phyloP scores from a whole-genome alignment of 1,140 invertebrate genomes.

The Lepidostoma basale region DNA sequence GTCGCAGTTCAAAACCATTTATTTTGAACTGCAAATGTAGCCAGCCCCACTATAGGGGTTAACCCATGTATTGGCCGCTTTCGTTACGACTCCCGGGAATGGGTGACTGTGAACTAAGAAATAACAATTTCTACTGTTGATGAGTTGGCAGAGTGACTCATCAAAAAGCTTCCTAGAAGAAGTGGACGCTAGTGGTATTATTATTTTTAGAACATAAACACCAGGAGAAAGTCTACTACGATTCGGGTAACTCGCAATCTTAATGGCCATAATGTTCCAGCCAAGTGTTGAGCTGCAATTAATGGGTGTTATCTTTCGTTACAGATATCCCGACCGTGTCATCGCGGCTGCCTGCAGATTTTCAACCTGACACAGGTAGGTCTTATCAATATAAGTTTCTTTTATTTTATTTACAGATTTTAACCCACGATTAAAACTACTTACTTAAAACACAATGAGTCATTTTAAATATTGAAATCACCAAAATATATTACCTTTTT shows the following conservation, averaged over 20 bases:
- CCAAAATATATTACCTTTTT: no score
- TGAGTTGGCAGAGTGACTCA: constrained; percentile 2
- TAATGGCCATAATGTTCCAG: constrained; percentile 2
- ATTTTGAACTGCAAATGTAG: no score
- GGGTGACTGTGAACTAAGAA: no score
- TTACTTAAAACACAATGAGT: no score
- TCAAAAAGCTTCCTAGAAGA: constrained; percentile 1
- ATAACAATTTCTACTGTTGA: background rate
- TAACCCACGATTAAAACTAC: no score
- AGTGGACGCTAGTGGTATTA: background rate
- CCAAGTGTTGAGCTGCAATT: background rate
- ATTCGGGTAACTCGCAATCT: background rate
- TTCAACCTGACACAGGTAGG: constrained; percentile 46
- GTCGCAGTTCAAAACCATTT: background rate
- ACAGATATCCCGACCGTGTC: constrained; percentile 39
- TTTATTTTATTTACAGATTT: no score
- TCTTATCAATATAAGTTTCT: no score
- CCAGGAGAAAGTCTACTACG: constrained; percentile 4
- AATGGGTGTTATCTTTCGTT: constrained; percentile 26
- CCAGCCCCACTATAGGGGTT: background rate
- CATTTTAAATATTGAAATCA: no score
- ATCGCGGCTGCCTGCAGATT: constrained; percentile 43
- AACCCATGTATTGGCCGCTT: background rate
- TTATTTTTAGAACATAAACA: background rate
- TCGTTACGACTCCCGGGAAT: no score